phyloP scores from a whole-genome alignment of 1,140 invertebrate species.

The Drosophila ohnishii region DNA sequence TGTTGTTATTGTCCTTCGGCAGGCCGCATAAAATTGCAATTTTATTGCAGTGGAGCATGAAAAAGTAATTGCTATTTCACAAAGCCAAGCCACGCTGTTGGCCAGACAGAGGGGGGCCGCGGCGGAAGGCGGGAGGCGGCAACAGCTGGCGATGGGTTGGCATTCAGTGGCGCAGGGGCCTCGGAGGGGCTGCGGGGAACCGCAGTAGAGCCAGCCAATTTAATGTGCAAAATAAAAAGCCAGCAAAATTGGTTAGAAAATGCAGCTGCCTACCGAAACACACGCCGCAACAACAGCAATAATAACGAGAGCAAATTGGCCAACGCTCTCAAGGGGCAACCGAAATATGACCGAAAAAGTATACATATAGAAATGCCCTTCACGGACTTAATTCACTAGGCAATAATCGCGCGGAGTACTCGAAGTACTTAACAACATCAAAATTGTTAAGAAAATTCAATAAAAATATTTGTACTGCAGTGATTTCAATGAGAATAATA shows the following conservation, averaged over 20 bases:
- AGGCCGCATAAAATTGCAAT: constrained; percentile 81
- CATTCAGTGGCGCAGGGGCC: constrained; percentile 10
- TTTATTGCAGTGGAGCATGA: constrained; percentile 81
- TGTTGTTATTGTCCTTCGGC: constrained; percentile 67
- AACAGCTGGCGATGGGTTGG: constrained; percentile 58
- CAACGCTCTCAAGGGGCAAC: constrained; percentile 13
- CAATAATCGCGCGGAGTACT: background rate
- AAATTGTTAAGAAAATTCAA: background rate
- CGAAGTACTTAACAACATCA: background rate
- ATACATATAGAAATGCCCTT: background rate
- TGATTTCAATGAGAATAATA: background rate
- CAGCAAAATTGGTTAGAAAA: constrained; percentile 72
- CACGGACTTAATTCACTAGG: background rate
- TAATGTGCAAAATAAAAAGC: constrained; percentile 71
- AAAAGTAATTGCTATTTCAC: constrained; percentile 81
- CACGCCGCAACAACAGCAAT: constrained; percentile 34
- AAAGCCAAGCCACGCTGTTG: constrained; percentile 51
- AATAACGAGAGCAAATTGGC: constrained; percentile 48
- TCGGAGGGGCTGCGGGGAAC: constrained; percentile 16
- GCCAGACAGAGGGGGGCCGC: constrained; percentile 26
- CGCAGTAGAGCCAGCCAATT: constrained; percentile 55
- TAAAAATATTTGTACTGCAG: background rate
- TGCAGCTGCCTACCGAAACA: constrained; percentile 56
- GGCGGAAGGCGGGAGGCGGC: constrained; percentile 27
- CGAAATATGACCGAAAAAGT: constrained; percentile 12